Conservation (phyloP, 1,140 invertebrate species). For the Polyergus mexicanus region DNA sequence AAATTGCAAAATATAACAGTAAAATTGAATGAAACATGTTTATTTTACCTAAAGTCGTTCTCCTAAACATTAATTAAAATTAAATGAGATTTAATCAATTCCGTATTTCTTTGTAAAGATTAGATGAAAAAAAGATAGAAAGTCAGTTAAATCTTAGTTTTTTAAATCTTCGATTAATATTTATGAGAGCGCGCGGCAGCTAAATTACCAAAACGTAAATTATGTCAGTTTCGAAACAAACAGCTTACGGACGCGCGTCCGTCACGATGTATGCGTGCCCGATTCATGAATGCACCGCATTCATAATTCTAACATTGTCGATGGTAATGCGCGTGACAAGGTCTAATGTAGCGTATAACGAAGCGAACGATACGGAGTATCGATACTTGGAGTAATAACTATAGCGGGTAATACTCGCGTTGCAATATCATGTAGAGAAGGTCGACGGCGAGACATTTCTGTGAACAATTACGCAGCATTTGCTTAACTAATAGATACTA, state of each 20-base stretch:
- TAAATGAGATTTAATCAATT: conserved; percentile 5
- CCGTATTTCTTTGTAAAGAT: neutral
- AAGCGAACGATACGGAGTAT: conserved; percentile 42
- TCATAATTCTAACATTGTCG: conserved; percentile 57
- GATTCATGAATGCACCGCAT: conserved; percentile 62
- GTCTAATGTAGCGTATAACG: conserved; percentile 58
- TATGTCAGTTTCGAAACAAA: conserved; percentile 44
- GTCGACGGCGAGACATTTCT: conserved; percentile 46
- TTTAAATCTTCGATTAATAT: neutral
- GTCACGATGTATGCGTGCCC: conserved; percentile 10
- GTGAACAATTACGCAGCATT: conserved; percentile 27
- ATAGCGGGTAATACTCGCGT: conserved; percentile 20
- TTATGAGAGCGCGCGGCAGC: neutral
- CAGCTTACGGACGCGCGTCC: conserved; percentile 36
- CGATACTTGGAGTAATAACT: conserved; percentile 43
- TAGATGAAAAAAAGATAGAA: neutral
- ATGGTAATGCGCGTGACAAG: conserved; percentile 45
- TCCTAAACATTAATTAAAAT: neutral
- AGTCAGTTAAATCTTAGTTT: neutral
- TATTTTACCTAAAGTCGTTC: neutral
- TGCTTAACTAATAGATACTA: conserved; percentile 58
- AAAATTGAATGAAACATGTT: neutral
- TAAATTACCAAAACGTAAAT: conserved; percentile 50
- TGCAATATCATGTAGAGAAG: conserved; percentile 52
- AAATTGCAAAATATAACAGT: too few relatives aligned